Conservation (phyloP, 2,113 vertebrate genomes). For the Pionites leucogaster region DNA sequence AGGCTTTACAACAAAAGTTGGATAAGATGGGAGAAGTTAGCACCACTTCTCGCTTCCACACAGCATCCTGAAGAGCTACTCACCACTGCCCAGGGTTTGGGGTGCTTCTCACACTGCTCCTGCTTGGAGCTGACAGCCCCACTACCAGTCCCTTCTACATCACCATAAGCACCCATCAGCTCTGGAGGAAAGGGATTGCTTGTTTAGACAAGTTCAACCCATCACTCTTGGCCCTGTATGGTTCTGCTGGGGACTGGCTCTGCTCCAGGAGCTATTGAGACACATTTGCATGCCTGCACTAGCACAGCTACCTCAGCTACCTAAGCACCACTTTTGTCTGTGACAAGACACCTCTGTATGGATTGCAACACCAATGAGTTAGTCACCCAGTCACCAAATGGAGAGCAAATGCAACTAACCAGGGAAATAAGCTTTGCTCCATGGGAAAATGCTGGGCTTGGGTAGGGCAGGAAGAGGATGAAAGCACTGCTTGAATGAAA, state of each 20-base stretch:
- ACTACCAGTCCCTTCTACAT: not conserved
- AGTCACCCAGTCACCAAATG: not conserved
- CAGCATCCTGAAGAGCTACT: not conserved
- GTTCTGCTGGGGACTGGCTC: not conserved
- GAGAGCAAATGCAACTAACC: not conserved
- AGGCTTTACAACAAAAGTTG: not conserved
- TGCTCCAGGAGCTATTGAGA: not conserved
- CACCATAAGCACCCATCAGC: not conserved
- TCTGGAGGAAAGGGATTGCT: accelerated
- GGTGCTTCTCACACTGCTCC: not conserved
- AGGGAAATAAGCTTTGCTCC: not conserved
- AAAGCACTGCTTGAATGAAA: not conserved
- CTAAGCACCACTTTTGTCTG: not conserved
- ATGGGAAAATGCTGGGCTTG: not conserved
- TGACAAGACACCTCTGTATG: not conserved
- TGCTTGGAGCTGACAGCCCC: not conserved
- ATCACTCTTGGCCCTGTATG: not conserved
- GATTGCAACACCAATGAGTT: not conserved
- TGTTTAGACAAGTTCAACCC: not conserved
- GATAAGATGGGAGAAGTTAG: not conserved
- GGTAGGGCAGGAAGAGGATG: not conserved
- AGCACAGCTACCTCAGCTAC: not conserved
- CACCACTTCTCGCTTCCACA: not conserved
- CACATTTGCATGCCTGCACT: not conserved
- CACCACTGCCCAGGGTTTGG: not conserved